Percentiles rank a stretch among this genome's conserved stretches.
These are phyloP conservation scores for Chesias legatella DNA, from an alignment of 2,888 invertebrate species.

Conservation along the genomic window DNA sequence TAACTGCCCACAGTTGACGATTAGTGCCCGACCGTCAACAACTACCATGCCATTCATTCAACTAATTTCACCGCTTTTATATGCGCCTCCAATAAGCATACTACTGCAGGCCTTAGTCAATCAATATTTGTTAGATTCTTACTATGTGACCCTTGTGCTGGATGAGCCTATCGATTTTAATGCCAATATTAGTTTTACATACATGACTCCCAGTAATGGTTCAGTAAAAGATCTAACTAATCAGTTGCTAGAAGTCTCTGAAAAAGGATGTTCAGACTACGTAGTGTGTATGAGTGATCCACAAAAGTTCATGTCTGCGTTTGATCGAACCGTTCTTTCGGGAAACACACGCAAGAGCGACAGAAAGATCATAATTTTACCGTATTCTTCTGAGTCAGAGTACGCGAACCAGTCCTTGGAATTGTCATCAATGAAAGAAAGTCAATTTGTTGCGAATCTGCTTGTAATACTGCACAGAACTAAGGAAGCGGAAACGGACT, in stretches of 20 bases:
- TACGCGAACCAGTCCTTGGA: constrained; percentile 30
- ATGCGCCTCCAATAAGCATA: constrained; percentile 44
- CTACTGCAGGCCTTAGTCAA: constrained; percentile 52
- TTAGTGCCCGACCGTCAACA: neutral
- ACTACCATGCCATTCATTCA: constrained; percentile 16
- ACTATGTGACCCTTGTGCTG: constrained; percentile 57
- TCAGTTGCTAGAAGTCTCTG: constrained; percentile 51
- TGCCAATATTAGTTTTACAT: constrained; percentile 37
- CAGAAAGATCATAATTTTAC: constrained; percentile 65
- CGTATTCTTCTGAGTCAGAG: constrained; percentile 31
- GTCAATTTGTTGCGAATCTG: constrained; percentile 56
- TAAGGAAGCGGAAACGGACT: constrained; percentile 26
- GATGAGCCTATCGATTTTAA: constrained; percentile 41
- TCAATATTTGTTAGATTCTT: constrained; percentile 49
- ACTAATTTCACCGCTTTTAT: constrained; percentile 13
- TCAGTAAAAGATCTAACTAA: constrained; percentile 34
- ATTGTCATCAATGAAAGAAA: constrained; percentile 51
- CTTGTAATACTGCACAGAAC: constrained; percentile 46
- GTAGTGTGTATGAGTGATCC: constrained; percentile 59
- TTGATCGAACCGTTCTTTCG: constrained; percentile 57
- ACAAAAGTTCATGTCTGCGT: constrained; percentile 51
- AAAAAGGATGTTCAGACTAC: constrained; percentile 73
- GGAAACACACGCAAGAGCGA: constrained; percentile 65
- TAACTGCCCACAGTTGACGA: neutral
- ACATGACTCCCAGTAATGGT: constrained; percentile 36